Percentiles rank a stretch among this genome's conserved stretches.
phyloP scores from a whole-genome alignment of 2,888 invertebrate genomes.

The Busseola fusca region DNA sequence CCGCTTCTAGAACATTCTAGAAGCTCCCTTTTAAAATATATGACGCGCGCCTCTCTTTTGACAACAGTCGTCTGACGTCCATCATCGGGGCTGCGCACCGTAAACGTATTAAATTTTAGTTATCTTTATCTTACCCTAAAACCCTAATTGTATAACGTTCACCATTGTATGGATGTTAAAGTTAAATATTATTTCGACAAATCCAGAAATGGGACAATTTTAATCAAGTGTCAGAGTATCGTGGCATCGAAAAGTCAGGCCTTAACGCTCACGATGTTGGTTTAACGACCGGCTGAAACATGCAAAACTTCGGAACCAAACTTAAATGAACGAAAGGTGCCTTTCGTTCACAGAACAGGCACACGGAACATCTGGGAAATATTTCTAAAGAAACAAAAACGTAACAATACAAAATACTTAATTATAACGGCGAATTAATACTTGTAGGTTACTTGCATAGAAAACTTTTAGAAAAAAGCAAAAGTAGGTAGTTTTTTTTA shows the following conservation, averaged over 20 bases:
- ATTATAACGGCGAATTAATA: neutral
- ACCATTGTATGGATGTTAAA: no score
- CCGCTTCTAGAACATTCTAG: no score
- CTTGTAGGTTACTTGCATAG: neutral
- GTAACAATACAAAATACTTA: neutral
- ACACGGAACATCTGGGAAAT: slow-evolving; percentile 8
- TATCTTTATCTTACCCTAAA: no score
- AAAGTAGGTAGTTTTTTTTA: no score
- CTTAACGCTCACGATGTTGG: slow-evolving; percentile 35
- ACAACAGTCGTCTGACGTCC: no score
- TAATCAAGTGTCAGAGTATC: slow-evolving; percentile 4
- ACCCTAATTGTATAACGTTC: no score
- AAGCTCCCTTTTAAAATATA: no score
- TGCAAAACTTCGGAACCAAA: slow-evolving; percentile 28
- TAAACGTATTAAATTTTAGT: no score
- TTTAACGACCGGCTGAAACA: slow-evolving; percentile 27
- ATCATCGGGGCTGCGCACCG: no score
- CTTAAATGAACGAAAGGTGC: slow-evolving; percentile 12
- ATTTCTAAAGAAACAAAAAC: neutral
- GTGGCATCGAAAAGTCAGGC: slow-evolving; percentile 17
- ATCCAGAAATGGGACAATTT: slow-evolving; percentile 16
- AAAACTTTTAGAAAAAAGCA: no score
- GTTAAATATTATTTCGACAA: neutral
- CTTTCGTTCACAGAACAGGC: slow-evolving; percentile 3
- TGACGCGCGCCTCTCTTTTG: no score